These are phyloP conservation scores for Leptinotarsa rubiginosa DNA, from an alignment of 2,888 invertebrate genomes.

Conservation along the genomic window DNA sequence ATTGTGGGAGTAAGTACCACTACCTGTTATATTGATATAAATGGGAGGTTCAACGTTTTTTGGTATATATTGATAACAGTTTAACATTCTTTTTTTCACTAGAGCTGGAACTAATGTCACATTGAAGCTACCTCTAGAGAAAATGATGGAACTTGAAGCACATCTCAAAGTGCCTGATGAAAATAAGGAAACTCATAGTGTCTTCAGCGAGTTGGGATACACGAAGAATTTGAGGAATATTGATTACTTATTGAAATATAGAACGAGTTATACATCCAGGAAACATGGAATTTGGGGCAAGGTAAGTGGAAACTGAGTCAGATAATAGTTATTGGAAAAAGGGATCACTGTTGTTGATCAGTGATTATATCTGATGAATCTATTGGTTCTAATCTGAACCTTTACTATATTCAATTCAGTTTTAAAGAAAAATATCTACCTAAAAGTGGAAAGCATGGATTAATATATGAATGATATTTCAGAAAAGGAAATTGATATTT, in stretches of 20 bases:
- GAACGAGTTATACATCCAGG: slow-evolving; percentile 68
- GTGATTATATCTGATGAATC: too few species aligned
- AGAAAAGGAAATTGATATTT: too few species aligned
- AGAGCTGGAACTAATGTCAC: slow-evolving; percentile 64
- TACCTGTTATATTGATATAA: neutral
- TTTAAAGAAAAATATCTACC: too few species aligned
- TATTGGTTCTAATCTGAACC: too few species aligned
- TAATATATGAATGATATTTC: too few species aligned
- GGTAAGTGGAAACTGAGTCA: slow-evolving; percentile 60
- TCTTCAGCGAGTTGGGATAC: slow-evolving; percentile 68
- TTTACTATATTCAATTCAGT: too few species aligned
- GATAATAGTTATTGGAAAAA: too few species aligned
- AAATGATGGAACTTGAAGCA: slow-evolving; percentile 70
- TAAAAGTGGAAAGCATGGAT: too few species aligned
- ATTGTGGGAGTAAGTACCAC: slow-evolving; percentile 67
- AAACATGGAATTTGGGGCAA: slow-evolving; percentile 72
- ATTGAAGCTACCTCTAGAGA: slow-evolving; percentile 67
- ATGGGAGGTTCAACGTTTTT: too few species aligned
- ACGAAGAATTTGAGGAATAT: slow-evolving; percentile 63
- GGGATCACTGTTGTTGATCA: too few species aligned
- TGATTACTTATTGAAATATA: slow-evolving; percentile 69
- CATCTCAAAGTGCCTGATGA: slow-evolving; percentile 74
- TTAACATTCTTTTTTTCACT: slow-evolving; percentile 26
- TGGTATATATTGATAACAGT: too few species aligned
- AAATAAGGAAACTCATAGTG: slow-evolving; percentile 73